Base-by-base conservation (phyloP, 2,113 vertebrate genomes). In the Grantiella picta region DNA sequence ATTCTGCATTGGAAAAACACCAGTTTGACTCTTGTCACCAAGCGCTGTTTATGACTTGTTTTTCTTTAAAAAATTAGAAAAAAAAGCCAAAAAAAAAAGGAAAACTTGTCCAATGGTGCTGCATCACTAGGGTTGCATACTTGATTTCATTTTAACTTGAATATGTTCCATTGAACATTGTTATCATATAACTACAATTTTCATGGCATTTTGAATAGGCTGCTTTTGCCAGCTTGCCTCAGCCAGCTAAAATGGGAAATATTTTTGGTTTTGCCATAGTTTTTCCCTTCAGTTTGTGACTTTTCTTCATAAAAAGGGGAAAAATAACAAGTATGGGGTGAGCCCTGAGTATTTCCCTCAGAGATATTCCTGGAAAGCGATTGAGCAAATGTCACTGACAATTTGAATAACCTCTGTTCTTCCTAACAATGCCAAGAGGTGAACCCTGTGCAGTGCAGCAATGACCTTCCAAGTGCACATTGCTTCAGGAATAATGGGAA, bases 291-390 rank as follows among this genome's bases (percentile, higher is more conserved):
- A 49, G 22, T 53, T 71, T 0, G 0, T 47, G 31, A 12, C 14
- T 77, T 71, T 69, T 54, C 19, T 12, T 72, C 28, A 21, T 28
- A 22, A 33, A 14, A 5, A 21, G 10, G 28, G 31, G 17, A 49
- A 77, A 28, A 69, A 17, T 18, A 35, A 23, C 0, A 1, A 49
- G 13, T 18, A 1, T 59, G n/a, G 65, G 17, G 12, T 5, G 7
- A 69, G 40, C 45, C n/a, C 21, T 61, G 45, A 23, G 28, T 21
- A 0, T 65, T 85, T 66, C 44, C 31, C 50, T 73, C 21, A 15
- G 36, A 81, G 31, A 5, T 23, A 8, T 78, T 90, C 14, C 28
- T 72, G n/a, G 64, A 52, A 40, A 79, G n/a, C 73, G 28, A 19
- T 12, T 44, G 60, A 82, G 40, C 12, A 66, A 28, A 27, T 64